Percentiles rank a stretch among this genome's conserved stretches.
These are phyloP conservation scores for Fragum sueziense DNA, from an alignment of 2,888 invertebrate species.

Conservation along the genomic window DNA sequence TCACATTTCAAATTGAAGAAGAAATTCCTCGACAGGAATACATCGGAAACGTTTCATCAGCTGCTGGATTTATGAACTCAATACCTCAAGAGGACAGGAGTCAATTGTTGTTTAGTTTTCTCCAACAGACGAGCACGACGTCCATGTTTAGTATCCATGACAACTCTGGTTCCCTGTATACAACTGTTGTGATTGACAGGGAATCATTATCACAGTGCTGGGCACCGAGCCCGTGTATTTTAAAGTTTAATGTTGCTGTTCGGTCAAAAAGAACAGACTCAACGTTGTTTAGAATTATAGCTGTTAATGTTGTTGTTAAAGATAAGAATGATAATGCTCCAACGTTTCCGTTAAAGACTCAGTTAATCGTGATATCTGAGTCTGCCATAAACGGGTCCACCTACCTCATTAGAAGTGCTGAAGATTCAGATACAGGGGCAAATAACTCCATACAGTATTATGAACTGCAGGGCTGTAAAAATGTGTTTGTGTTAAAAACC, in stretches of 20 bases:
- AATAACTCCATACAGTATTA: slow-evolving; percentile 72
- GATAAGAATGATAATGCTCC: slow-evolving; percentile 74
- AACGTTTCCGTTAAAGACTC: slow-evolving; percentile 61
- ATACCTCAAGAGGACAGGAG: slow-evolving; percentile 43
- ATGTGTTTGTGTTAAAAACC: slow-evolving; percentile 67
- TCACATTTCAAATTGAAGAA: slow-evolving; percentile 44
- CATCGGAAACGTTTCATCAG: slow-evolving; percentile 57
- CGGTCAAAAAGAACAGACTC: slow-evolving; percentile 53
- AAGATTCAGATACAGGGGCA: slow-evolving; percentile 67
- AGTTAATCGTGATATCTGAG: slow-evolving; percentile 66
- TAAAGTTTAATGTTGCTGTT: slow-evolving; percentile 70
- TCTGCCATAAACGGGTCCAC: slow-evolving; percentile 61
- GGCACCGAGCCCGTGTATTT: slow-evolving; percentile 58
- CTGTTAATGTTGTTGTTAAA: slow-evolving; percentile 65
- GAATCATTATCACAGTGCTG: slow-evolving; percentile 58
- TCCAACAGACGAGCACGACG: slow-evolving; percentile 54
- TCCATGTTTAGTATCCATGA: slow-evolving; percentile 59
- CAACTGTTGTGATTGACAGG: slow-evolving; percentile 60
- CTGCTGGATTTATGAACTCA: slow-evolving; percentile 45
- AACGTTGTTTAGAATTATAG: slow-evolving; percentile 64
- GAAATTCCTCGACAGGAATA: slow-evolving; percentile 44
- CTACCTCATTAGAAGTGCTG: slow-evolving; percentile 62
- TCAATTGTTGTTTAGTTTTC: slow-evolving; percentile 50
- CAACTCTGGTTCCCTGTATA: slow-evolving; percentile 58
- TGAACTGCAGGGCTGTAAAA: slow-evolving; percentile 61